Base-by-base conservation (phyloP, 2,113 vertebrate species). In the Oreochromis aureus region DNA sequence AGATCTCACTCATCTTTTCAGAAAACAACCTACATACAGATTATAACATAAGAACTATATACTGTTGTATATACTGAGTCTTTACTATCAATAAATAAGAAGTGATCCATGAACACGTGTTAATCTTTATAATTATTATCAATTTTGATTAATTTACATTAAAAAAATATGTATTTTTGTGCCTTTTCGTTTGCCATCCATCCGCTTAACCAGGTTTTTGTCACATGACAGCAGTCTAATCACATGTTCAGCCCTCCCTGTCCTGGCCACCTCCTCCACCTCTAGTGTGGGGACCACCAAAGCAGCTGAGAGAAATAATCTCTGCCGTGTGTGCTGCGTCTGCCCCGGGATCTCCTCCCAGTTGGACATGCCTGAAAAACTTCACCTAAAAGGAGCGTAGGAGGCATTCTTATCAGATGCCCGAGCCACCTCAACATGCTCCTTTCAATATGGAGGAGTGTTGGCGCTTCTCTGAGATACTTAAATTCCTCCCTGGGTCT, bases 221-320 rank as follows among this genome's bases (percentile, higher is more conserved):
- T 55, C 53, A 55, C n/a, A 22, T 55, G 3, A 55, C 53, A 55
- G 53, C n/a, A 55, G 53, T 1, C 53, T 55, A 55, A 55, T n/a
- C n/a, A 22, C n/a, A 55, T 1, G 53, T 22, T 55, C 53, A 55
- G 0, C 10, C 54, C 54, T 55, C n/a, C 54, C 12, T 55, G 10
- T 55, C 53, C 1, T 55, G 53, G 10, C n/a, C 5, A 55, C 53
- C 53, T 11, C 51, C 51, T 54, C 51, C 51, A 54, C 51, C 51
- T 54, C 53, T 54, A 22, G 5, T 54, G 53, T 5, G 10, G 53
- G 10, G 53, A 54, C 10, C 1, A 54, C 53, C 53, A 54, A 54
- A 54, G 53, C 3, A 54, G 1, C 19, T 54, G 19, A 54, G 53
- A 55, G 3, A 32, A 32, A 32, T 32, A 6, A 32, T 55, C 53